A percentile compares a stretch with the other conserved stretches of the same genome.
These are phyloP conservation scores for Lagorchestes hirsutus DNA, from an alignment of 2,797 vertebrate species.

Conservation along the genomic window DNA sequence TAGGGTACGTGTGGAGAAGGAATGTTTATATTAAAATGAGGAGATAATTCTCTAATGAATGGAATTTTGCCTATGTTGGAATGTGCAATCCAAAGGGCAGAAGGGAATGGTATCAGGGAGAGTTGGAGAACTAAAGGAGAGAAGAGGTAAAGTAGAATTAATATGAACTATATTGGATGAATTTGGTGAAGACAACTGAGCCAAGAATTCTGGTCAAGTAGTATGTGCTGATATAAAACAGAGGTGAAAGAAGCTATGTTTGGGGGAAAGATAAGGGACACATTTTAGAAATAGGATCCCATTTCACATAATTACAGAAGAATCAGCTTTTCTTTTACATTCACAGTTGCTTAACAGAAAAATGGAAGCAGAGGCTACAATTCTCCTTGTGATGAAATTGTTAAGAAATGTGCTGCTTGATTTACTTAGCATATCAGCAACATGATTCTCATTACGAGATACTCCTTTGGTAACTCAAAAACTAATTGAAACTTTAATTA, in stretches of 20 bases:
- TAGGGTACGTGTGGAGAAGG: neutral
- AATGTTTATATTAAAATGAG: neutral
- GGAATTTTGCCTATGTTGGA: neutral
- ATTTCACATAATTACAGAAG: neutral
- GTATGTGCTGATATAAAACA: slow-evolving; percentile 37
- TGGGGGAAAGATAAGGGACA: neutral
- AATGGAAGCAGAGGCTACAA: slow-evolving; percentile 24
- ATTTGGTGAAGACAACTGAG: neutral
- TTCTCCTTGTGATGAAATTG: slow-evolving; percentile 10
- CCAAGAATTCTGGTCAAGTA: slow-evolving; percentile 19
- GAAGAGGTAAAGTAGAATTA: neutral
- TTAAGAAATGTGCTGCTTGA: slow-evolving; percentile 51
- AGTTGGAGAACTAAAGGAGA: neutral
- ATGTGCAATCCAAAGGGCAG: neutral
- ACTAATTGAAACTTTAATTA: slow-evolving; percentile 47
- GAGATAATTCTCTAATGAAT: neutral
- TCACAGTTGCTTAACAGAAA: neutral
- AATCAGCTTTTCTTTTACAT: neutral
- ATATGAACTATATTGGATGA: neutral
- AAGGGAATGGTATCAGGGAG: neutral
- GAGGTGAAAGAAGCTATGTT: neutral
- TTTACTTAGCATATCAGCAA: slow-evolving; percentile 66
- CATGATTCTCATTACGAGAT: slow-evolving; percentile 51
- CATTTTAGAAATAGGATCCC: neutral
- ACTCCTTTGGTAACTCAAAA: slow-evolving; percentile 57